A percentile compares a stretch with the other conserved stretches of the same genome.
phyloP scores from a whole-genome alignment of 2,797 vertebrate species.

The Rhinatrema bivittatum region DNA sequence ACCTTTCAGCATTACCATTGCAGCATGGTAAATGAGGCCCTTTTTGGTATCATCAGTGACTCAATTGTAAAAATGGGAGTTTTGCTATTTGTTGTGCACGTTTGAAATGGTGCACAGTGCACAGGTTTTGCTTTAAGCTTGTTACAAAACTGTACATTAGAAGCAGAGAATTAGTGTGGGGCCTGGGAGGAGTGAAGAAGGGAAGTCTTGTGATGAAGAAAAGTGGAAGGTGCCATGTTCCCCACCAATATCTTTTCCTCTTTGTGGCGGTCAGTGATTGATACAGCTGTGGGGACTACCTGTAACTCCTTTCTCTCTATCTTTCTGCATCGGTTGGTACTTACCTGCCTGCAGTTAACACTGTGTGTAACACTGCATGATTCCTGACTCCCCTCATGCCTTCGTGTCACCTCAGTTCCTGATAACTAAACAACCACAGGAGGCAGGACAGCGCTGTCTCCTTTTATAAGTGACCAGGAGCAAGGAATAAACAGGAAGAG shows the following conservation, averaged over 20 bases:
- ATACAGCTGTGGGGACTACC: constrained; percentile 63
- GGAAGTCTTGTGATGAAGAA: neutral
- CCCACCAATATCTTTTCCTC: neutral
- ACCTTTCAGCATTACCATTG: no score
- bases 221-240: neutral
- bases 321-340: neutral
- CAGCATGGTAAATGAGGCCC: no score
- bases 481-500: no score
- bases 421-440: neutral
- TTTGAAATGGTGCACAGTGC: no score
- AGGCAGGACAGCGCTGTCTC: no score
- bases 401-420: neutral
- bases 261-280: constrained; percentile 52
- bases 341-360: neutral
- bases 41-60: no score
- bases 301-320: neutral
- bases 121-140: no score
- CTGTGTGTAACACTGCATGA: neutral
- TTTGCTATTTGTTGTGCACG: no score
- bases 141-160: no score
- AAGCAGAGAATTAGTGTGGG: neutral
- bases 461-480: no score
- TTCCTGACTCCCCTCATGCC: neutral
- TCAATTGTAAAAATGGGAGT: no score
- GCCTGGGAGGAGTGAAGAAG: no score